Percentiles rank a stretch among this genome's conserved stretches.
Conservation (phyloP, 2,113 vertebrate genomes). For the Rutilus rutilus region DNA sequence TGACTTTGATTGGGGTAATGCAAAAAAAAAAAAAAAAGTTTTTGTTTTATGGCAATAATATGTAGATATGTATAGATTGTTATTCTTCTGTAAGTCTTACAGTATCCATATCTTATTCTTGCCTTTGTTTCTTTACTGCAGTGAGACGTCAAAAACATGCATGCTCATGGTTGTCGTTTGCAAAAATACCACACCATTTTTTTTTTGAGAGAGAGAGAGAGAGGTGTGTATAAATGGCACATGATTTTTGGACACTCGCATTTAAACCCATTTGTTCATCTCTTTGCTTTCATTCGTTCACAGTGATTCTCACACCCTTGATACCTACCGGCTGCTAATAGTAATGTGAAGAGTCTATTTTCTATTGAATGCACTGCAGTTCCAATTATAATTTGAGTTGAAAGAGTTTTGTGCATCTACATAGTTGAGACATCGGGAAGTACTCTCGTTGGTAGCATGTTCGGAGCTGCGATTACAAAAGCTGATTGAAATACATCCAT, state of each 20-base stretch:
- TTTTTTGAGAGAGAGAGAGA: background rate
- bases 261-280: background rate
- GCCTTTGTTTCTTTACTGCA: constrained; percentile 74
- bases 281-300: background rate
- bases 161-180: constrained; percentile 84
- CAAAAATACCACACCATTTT: constrained; percentile 80
- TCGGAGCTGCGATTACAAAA: background rate
- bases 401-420: constrained; percentile 17
- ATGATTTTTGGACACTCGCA: constrained; percentile 11
- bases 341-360: constrained; percentile 44
- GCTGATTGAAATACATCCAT: background rate
- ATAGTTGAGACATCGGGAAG: background rate
- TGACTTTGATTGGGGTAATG: constrained; percentile 56
- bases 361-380: constrained; percentile 36
- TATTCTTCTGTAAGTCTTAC: constrained; percentile 64
- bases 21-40: constrained; percentile 79
- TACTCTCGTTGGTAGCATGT: constrained; percentile 8
- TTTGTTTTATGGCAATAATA: constrained; percentile 97
- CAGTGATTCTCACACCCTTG: background rate
- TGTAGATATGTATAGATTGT: constrained; percentile 94
- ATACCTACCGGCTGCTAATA: constrained; percentile 29
- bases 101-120: constrained; percentile 63
- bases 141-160: constrained; percentile 84
- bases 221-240: constrained; percentile 21
- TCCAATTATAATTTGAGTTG: constrained; percentile 24